These are phyloP conservation scores for Cladopsammia gracilis DNA, from an alignment of 64 coral and sea anemone species.

Conservation along the genomic window DNA sequence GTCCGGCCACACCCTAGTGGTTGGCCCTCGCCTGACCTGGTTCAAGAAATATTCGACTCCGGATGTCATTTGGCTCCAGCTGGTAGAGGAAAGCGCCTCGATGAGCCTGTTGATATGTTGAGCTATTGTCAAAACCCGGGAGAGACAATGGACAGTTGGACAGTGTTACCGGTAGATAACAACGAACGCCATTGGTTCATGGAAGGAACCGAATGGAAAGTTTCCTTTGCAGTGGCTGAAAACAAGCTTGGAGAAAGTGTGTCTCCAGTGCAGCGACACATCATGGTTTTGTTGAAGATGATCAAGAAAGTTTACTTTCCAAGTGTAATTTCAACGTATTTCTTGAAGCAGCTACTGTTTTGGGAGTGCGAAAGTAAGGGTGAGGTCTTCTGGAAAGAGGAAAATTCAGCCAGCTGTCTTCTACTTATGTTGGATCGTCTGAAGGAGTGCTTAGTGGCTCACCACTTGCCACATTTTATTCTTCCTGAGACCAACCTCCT, in stretches of 20 bases:
- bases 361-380: slow-evolving; percentile 73
- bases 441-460: slow-evolving; percentile 5
- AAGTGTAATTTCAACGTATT: slow-evolving; percentile 70
- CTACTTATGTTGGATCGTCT: slow-evolving; percentile 73
- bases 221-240: slow-evolving; percentile 80
- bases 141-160: neutral
- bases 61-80: slow-evolving; percentile 76
- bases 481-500: slow-evolving; percentile 66
- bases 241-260: slow-evolving; percentile 81
- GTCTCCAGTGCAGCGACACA: slow-evolving; percentile 68
- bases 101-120: slow-evolving; percentile 1
- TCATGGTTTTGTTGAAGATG: slow-evolving; percentile 74
- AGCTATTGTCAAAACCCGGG: slow-evolving; percentile 53
- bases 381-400: slow-evolving; percentile 48
- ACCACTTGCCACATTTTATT: slow-evolving; percentile 70
- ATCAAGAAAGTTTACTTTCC: slow-evolving; percentile 73
- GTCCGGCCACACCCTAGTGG: slow-evolving; percentile 38
- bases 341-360: slow-evolving; percentile 76
- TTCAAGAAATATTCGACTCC: slow-evolving; percentile 71
- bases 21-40: slow-evolving; percentile 71
- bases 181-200: neutral
- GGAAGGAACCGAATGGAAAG: slow-evolving; percentile 82
- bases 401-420: slow-evolving; percentile 37
- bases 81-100: slow-evolving; percentile 61
- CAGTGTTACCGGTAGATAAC: neutral